These are phyloP conservation scores for Mimumesa dahlbomi DNA, from an alignment of 2,888 invertebrate genomes.

Conservation along the genomic window DNA sequence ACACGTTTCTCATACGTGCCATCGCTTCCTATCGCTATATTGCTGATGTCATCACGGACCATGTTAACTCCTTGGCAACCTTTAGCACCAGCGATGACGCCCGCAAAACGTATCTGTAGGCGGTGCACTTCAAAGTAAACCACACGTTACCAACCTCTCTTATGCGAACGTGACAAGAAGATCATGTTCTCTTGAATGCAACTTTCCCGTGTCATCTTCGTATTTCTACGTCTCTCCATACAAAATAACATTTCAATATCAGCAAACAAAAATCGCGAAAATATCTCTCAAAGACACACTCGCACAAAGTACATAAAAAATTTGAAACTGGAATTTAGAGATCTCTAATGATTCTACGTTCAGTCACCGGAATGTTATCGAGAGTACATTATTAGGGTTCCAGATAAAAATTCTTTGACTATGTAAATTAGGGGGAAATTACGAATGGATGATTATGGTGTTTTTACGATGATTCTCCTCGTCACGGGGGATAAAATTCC, in stretches of 20 bases:
- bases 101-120: constrained; percentile 27
- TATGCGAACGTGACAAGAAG: constrained; percentile 9
- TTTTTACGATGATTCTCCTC: constrained; percentile 8
- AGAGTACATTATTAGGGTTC: too few relatives aligned
- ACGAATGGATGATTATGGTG: constrained; percentile 7
- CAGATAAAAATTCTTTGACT: too few relatives aligned
- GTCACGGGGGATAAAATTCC: background rate
- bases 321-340: too few relatives aligned
- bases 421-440: too few relatives aligned
- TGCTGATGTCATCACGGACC: constrained; percentile 20
- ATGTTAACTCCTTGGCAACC: constrained; percentile 37
- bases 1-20: constrained; percentile 8
- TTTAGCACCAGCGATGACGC: constrained; percentile 20
- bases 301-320: too few relatives aligned
- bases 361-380: too few relatives aligned
- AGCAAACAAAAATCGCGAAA: too few relatives aligned
- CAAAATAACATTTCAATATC: too few relatives aligned
- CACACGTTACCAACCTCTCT: constrained; percentile 7
- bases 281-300: too few relatives aligned
- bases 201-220: background rate
- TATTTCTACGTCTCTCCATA: too few relatives aligned
- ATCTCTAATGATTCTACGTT: too few relatives aligned
- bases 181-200: constrained; percentile 10
- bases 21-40: constrained; percentile 3
- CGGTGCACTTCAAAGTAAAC: constrained; percentile 42